Base-by-base conservation (phyloP, 2,113 vertebrate genomes). In the Alces alces region DNA sequence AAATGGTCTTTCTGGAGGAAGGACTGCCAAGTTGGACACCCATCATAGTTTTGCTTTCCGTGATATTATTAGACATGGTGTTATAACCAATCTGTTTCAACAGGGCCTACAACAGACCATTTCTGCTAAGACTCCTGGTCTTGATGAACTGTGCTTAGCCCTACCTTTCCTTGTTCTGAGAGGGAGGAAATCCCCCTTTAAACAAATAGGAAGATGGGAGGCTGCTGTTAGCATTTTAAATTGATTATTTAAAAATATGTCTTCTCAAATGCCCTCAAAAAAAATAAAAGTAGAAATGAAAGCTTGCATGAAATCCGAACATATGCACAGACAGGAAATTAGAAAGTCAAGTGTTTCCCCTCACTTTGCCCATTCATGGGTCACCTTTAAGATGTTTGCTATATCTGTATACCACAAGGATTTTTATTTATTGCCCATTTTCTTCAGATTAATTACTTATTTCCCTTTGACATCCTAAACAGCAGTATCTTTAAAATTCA, bases 81-180 rank as follows among this genome's bases (percentile, higher is more conserved):
- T 93, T 97, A 50, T 93, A 91, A 79, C 12, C 76, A 97, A 97
- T 91, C 43, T 84, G 61, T 96, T 66, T 36, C 23, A 89, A 76
- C 78, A 95, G 92, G 90, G 3, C 3, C 58, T 47, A 12, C 0
- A 93, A 21, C 15, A 98, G 88, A 91, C 15, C 54, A 64, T 13
- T 70, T 3, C 19, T 80, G 9, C 1, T 93, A 89, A 50, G 30
- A 85, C 87, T 17, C 10, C 39, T 36, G 25, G 23, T 25, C 89
- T 66, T 90, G 76, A 86, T 0, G 0, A 95, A 70, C 0, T 0
- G 10, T 16, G 60, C 9, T 27, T 54, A 91, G 21, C 2, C 54
- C 94, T 95, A 43, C 10, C 95, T 47, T 7, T 25, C 54, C 7
- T 25, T 93, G 3, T 95, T 96, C 39, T 57, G 9, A 12, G 52